These are phyloP conservation scores for Lasioglossum oenotherae DNA, from an alignment of 2,888 invertebrate species.

Conservation along the genomic window DNA sequence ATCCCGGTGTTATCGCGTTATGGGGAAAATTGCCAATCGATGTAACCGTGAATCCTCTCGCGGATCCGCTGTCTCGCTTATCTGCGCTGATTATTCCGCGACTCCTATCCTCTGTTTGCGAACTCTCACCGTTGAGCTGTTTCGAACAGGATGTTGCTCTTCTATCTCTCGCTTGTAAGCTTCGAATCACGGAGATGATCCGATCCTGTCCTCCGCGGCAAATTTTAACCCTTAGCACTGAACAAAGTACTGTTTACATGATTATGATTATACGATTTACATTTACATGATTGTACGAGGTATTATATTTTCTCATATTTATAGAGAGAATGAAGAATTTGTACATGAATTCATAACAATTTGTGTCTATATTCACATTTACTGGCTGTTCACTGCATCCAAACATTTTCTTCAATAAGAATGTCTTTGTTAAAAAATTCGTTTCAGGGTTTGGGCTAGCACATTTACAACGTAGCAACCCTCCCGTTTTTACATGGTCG, in stretches of 20 bases:
- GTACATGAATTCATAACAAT: too few species aligned
- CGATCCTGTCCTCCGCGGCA: too few species aligned
- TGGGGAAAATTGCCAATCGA: slow-evolving; percentile 25
- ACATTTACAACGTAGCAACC: not conserved
- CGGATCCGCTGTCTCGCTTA: not conserved
- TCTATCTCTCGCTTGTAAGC: not conserved
- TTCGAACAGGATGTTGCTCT: not conserved
- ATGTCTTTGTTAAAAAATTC: not conserved
- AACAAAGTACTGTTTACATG: too few species aligned
- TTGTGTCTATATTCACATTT: too few species aligned
- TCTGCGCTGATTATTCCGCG: not conserved
- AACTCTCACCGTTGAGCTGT: not conserved
- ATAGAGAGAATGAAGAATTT: too few species aligned
- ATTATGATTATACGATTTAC: too few species aligned
- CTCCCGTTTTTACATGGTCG: not conserved
- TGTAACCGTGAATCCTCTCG: slow-evolving; percentile 8
- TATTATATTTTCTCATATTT: too few species aligned
- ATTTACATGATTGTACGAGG: too few species aligned
- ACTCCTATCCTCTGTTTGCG: not conserved
- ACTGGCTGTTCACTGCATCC: too few species aligned
- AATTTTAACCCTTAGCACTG: too few species aligned
- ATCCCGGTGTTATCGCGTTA: slow-evolving; percentile 14
- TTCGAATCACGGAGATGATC: too few species aligned
- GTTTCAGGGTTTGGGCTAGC: not conserved
- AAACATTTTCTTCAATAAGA: too few species aligned